Conservation (phyloP, 2,797 vertebrate species). For the Podargus strigoides region DNA sequence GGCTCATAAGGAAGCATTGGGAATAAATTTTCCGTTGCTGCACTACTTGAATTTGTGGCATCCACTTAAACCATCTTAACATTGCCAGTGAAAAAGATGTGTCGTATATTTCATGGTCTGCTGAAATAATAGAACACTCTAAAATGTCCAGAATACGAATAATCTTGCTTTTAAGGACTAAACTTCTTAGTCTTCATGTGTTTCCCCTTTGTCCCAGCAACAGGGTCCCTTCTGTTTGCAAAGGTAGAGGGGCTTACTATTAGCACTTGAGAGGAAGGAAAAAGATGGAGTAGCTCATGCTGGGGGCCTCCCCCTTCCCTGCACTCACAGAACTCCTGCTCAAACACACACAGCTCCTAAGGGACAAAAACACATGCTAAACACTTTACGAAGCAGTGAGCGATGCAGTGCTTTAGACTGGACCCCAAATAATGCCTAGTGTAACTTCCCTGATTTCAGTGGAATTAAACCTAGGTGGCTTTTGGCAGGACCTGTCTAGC, state of each 20-base stretch:
- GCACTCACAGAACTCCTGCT: background rate
- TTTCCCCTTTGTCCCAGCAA: background rate
- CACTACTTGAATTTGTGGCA: background rate
- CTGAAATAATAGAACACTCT: background rate
- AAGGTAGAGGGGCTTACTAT: background rate
- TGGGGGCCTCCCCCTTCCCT: background rate
- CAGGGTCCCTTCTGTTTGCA: background rate
- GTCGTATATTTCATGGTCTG: background rate
- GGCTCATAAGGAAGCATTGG: background rate
- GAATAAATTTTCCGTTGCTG: background rate
- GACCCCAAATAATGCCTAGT: background rate
- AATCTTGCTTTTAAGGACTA: background rate
- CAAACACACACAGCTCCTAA: background rate
- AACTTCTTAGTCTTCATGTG: background rate
- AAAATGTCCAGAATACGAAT: background rate
- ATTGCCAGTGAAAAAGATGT: background rate
- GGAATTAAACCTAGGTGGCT: background rate
- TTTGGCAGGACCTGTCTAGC: background rate
- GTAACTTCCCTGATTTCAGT: background rate
- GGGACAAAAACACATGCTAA: background rate
- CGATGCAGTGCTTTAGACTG: background rate
- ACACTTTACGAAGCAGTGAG: background rate
- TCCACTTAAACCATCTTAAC: background rate
- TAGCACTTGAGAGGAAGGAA: background rate
- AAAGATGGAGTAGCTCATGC: background rate